Base-by-base conservation (phyloP, 2,888 invertebrate genomes). In the Tetrapedia diversipes region DNA sequence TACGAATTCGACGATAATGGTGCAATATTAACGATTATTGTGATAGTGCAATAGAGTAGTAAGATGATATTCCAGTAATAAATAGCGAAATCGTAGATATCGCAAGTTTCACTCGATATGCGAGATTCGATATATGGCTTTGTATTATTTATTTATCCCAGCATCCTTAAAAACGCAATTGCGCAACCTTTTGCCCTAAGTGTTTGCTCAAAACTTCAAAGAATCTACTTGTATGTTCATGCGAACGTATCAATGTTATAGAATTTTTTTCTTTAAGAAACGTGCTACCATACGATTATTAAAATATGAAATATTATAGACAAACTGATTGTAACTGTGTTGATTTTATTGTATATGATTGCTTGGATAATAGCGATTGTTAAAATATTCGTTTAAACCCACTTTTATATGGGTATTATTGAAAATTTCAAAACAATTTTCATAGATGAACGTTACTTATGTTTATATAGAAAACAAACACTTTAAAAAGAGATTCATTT, bases 21-120 rank as follows among this genome's bases (percentile, higher is more conserved):
- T 89, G 87, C 86, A 86, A 88, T 87, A 89, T 86, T 88, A 87
- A 85, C 68, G 82, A 89, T 89, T 88, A 89, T 89, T 89, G 88
- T 89, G 86, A 83, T 90, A 90, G 89, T 84, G 73, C 43, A 78
- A 79, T 89, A 90, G 89, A 86, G 78, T 88, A 89, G 86, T 63
- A 63, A 68, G 60, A 79, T 68, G 82, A 81, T 85, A 89, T 87
- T 89, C 85, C 77, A 89, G 84, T 87, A 90, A 90, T 89, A 89
- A 89, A 89, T 79, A 82, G 86, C 86, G 86, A 89, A 84, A 86
- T 77, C 79, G 77, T 88, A 90, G 88, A 85, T 84, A 75, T 80
- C 80, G 84, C 80, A 85, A 85, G 80, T 85, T 83, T 80, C 79
- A 76, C 66, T 85, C 76, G 71, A 80, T 53, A 73, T 39, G 39